Base-by-base conservation (phyloP, 1,140 invertebrate genomes). In the Branchinecta lindahli region DNA sequence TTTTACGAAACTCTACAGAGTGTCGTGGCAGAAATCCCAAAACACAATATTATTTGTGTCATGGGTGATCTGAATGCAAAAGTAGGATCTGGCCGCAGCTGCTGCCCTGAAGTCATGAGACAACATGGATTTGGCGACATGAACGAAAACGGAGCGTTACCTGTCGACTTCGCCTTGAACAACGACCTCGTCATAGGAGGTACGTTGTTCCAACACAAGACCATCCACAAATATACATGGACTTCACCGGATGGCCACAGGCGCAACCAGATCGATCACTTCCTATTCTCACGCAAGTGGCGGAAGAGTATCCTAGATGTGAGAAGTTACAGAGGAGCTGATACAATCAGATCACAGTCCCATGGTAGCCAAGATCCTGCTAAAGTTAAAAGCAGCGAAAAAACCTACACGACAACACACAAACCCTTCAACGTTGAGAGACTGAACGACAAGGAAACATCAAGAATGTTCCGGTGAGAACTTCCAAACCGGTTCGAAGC, bases 381-480 rank as follows among this genome's bases (percentile, higher is more conserved):
- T 52, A 52, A 52, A 52, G 47, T 52, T 52, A 52, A 52, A 52
- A 52, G 47, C n/a, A n/a, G 47, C 47, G n/a, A 9, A 52, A n/a
- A 52, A 52, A 52, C 9, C 9, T 52, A 52, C 9, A 9, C n/a
- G 47, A 52, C 47, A 52, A 52, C 47, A 52, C n/a, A 52, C 47
- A 52, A 52, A 52, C 47, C 47, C 47, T 52, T 52, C 47, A 52
- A 52, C 47, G n/a, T 52, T 52, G 47, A 52, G n/a, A 52, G n/a
- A 52, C 47, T 52, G 47, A 52, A 52, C n/a, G 47, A 52, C n/a
- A n/a, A n/a, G n/a, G n/a, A n/a, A n/a, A n/a, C n/a, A n/a, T n/a
- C n/a, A n/a, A n/a, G n/a, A n/a, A n/a, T n/a, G n/a, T 52, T 52
- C n/a, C 47, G n/a, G 47, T 52, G 9, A 52, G 47, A 52, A 52